A percentile compares a stretch with the other conserved stretches of the same genome.
Evolutionary conservation across 2,797 vertebrate genomes (phyloP).

Genomic region (Sebastolobus alascanus): DNA sequence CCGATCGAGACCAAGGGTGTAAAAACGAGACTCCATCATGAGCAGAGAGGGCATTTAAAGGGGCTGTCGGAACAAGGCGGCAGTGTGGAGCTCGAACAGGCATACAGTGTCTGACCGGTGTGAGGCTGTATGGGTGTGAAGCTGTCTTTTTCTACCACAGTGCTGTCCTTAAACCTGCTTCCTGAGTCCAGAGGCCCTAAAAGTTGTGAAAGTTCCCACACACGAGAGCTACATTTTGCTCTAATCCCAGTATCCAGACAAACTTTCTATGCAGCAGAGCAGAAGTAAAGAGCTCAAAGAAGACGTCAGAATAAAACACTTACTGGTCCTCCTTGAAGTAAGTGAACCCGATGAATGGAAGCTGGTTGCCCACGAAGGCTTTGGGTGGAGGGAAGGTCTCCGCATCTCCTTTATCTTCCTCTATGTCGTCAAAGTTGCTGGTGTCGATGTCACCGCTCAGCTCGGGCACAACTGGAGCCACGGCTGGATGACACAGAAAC

Average conservation of each 20-base stretch:
- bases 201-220: neutral
- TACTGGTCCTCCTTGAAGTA: slow-evolving; percentile 98
- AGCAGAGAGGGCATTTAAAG: slow-evolving; percentile 47
- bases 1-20: neutral
- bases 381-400: slow-evolving; percentile 96
- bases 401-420: slow-evolving; percentile 91
- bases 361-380: slow-evolving; percentile 97
- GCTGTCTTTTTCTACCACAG: slow-evolving; percentile 31
- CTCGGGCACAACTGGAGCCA: slow-evolving; percentile 97
- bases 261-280: slow-evolving; percentile 40
- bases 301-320: slow-evolving; percentile 64
- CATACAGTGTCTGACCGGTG: slow-evolving; percentile 68
- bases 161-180: slow-evolving; percentile 29
- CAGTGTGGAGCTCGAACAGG: slow-evolving; percentile 77
- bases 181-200: slow-evolving; percentile 17
- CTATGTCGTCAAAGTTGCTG: slow-evolving; percentile 97
- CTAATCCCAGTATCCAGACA: neutral
- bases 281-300: slow-evolving; percentile 24
- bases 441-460: slow-evolving; percentile 96
- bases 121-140: slow-evolving; percentile 40
- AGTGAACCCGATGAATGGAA: slow-evolving; percentile 98
- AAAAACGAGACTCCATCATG: slow-evolving; percentile 40
- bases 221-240: neutral
- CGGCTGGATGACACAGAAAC: slow-evolving; percentile 85
- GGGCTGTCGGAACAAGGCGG: slow-evolving; percentile 73